phyloP scores from a whole-genome alignment of 64 coral and sea anemone genomes.

The Porites lutea region DNA sequence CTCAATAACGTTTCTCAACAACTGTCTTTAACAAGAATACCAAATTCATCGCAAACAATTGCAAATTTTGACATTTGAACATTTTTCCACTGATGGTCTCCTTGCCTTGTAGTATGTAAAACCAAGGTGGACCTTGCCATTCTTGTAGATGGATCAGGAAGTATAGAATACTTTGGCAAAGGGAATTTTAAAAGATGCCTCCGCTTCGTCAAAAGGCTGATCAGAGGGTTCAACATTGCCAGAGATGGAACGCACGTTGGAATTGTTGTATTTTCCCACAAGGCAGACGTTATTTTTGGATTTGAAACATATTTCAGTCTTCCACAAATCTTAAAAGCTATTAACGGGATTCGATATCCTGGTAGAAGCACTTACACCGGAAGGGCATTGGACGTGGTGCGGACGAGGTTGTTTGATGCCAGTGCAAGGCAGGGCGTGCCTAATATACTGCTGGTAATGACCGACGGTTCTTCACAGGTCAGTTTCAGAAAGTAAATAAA shows the following conservation, averaged over 20 bases:
- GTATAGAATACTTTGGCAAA: conserved; percentile 47
- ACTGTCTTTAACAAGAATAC: no score
- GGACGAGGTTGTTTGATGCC: conserved; percentile 39
- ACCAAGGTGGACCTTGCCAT: conserved; percentile 79
- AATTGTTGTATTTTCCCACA: conserved; percentile 53
- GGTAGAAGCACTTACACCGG: conserved; percentile 63
- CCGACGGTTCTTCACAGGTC: conserved; percentile 59
- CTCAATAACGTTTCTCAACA: no score
- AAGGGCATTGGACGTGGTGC: conserved; percentile 39
- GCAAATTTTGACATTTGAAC: background rate
- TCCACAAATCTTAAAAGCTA: conserved; percentile 14
- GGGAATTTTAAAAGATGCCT: conserved; percentile 72
- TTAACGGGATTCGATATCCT: conserved; percentile 55
- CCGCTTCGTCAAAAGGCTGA: conserved; percentile 64
- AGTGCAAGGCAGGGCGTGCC: conserved; percentile 66
- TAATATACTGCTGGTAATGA: conserved; percentile 68
- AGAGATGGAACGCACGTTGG: conserved; percentile 72
- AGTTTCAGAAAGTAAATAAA: background rate
- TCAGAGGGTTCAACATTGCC: conserved; percentile 63
- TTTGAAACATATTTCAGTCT: conserved; percentile 64
- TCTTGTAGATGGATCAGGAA: conserved; percentile 78
- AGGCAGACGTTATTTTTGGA: conserved; percentile 22
- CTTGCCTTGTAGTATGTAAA: conserved; percentile 60
- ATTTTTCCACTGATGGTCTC: background rate
- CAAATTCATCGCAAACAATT: no score